phyloP scores from a whole-genome alignment of 2,113 vertebrate species.

The Hassar affinis region DNA sequence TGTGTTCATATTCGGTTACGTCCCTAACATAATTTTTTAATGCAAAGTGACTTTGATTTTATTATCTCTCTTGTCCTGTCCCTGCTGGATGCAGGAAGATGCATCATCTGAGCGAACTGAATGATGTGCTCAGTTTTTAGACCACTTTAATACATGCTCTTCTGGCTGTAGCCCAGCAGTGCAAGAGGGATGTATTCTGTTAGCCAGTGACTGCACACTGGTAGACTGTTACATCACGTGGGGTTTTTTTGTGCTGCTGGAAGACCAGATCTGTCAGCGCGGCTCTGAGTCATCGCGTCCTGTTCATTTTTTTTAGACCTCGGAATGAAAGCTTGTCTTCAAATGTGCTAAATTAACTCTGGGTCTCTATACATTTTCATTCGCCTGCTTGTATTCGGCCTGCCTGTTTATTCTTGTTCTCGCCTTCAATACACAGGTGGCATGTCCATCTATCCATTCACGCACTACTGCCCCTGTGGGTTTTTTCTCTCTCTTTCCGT shows the following conservation, averaged over 20 bases:
- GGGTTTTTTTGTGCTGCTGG: conserved; percentile 44
- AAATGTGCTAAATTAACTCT: conserved; percentile 51
- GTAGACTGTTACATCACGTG: conserved; percentile 47
- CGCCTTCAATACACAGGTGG: conserved; percentile 35
- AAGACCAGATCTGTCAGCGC: conserved; percentile 57
- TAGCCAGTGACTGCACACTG: conserved; percentile 49
- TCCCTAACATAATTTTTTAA: background rate
- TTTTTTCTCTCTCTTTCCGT: background rate
- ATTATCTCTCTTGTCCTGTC: background rate
- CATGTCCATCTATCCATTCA: conserved; percentile 39
- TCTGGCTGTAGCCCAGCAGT: conserved; percentile 39
- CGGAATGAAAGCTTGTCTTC: conserved; percentile 49
- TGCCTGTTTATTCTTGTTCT: conserved; percentile 36
- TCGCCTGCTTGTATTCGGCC: background rate
- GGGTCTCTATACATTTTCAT: conserved; percentile 19
- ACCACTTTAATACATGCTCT: conserved; percentile 3
- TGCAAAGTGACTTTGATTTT: background rate
- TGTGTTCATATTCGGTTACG: background rate
- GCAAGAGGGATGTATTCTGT: conserved; percentile 46
- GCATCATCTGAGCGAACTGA: background rate
- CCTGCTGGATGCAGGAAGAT: conserved; percentile 10
- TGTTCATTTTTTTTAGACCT: conserved; percentile 40
- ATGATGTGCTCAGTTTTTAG: background rate
- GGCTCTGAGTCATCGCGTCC: conserved; percentile 51
- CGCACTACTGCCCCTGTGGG: background rate